Percentiles rank a stretch among this genome's conserved stretches.
phyloP scores from a whole-genome alignment of 2,888 invertebrate genomes.

The Tridacna crocea region DNA sequence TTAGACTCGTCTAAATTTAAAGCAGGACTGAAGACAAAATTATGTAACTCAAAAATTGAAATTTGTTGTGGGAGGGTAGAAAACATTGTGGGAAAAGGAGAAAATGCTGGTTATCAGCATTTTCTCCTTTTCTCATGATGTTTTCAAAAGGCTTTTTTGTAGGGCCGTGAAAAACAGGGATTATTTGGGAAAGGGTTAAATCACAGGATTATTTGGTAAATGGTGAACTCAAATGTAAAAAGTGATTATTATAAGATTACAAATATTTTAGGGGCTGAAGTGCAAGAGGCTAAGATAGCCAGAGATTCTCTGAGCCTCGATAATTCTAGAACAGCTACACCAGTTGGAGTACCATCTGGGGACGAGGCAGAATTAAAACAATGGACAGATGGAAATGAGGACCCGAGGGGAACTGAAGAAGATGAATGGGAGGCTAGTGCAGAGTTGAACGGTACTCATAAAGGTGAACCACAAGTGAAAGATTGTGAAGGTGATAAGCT shows the following conservation, averaged over 20 bases:
- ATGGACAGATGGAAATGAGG: conserved; percentile 48
- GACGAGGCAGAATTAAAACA: conserved; percentile 58
- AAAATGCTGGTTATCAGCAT: background rate
- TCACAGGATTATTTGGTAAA: background rate
- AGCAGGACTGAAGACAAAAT: too few species aligned
- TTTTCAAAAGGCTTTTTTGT: background rate
- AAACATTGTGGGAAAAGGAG: background rate
- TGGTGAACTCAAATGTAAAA: background rate
- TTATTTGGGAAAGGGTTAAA: background rate
- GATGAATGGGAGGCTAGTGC: conserved; percentile 30
- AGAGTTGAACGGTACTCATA: background rate
- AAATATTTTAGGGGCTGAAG: conserved; percentile 12
- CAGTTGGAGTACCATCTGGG: conserved; percentile 48
- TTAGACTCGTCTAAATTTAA: too few species aligned
- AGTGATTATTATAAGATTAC: background rate
- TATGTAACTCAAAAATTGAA: too few species aligned
- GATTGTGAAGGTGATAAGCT: background rate
- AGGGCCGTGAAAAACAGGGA: background rate
- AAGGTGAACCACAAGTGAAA: background rate
- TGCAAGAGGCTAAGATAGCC: conserved; percentile 15
- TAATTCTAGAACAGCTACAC: conserved; percentile 46
- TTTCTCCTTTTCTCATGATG: background rate
- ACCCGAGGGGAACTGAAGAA: conserved; percentile 43
- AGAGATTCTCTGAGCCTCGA: background rate
- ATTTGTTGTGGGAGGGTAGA: too few species aligned